Conservation (phyloP, 2,113 vertebrate species). For the Mustela nigripes region DNA sequence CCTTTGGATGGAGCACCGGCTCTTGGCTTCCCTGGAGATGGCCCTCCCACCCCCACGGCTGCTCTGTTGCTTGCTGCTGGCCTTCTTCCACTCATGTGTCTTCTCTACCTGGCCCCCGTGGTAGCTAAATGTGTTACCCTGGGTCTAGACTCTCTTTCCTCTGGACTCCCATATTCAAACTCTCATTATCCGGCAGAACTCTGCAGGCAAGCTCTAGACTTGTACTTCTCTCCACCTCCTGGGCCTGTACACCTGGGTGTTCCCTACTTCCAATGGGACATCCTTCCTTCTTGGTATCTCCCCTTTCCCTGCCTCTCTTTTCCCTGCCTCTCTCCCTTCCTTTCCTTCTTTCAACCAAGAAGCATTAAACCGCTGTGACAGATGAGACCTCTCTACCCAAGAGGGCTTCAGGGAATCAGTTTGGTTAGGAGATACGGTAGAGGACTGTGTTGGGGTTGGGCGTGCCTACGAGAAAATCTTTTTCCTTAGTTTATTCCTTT, state of each 20-base stretch:
- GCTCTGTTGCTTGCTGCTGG: not conserved
- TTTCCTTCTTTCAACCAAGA: not conserved
- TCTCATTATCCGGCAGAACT: not conserved
- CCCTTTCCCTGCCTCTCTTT: not conserved
- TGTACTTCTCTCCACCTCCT: not conserved
- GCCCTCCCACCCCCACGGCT: fast-evolving
- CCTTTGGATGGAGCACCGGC: not conserved
- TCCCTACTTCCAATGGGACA: not conserved
- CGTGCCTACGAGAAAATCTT: not conserved
- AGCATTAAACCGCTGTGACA: not conserved
- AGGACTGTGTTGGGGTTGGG: not conserved
- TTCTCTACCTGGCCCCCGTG: not conserved
- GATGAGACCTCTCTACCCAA: not conserved
- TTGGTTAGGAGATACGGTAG: not conserved
- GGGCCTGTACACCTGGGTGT: not conserved
- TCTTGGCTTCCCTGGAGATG: not conserved
- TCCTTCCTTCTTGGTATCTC: not conserved
- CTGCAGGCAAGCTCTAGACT: not conserved
- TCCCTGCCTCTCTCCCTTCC: not conserved
- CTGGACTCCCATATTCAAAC: not conserved
- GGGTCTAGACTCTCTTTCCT: not conserved
- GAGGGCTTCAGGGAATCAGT: not conserved
- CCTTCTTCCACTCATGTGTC: not conserved
- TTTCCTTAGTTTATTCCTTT: not conserved
- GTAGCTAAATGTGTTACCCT: not conserved